Base-by-base conservation (phyloP, 2,888 invertebrate genomes). In the Ichneumon xanthorius region DNA sequence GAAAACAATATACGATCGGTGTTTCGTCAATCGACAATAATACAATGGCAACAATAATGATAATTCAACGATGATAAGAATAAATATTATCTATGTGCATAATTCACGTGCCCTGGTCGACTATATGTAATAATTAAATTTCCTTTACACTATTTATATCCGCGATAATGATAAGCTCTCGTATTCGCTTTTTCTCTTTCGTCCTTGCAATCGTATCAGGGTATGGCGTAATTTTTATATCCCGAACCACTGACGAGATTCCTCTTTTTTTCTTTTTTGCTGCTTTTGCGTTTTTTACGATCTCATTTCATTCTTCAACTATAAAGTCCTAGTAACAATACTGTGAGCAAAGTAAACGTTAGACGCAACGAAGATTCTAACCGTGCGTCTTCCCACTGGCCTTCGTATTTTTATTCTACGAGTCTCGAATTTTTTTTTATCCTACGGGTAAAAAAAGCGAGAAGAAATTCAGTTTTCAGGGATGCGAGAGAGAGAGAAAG, bases 381-480 rank as follows among this genome's bases (percentile, higher is more conserved):
- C 75, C 80, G 73, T 75, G 63, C 55, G 65, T 61, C 45, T 14
- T 61, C 53, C 22, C 45, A 45, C 65, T 80, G 58, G 53, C 30
- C 75, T 71, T 76, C 67, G 30, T 68, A 26, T 58, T 67, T 26
- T 67, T 53, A 81, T 78, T 63, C 85, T 82, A 85, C 70, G 65
- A 79, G 75, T 81, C 45, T 82, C 82, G 63, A 79, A 70, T 82
- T 9, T 61, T 61, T 4, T 63, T 61, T 77, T 85, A 79, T 50
- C 16, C 82, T 85, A 82, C 37, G 78, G 85, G 82, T 85, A 79
- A 76, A 85, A 85, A 85, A 85, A 82, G 84, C 84, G 72, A 80
- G 82, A 79, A 76, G 81, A 82, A 85, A 76, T 80, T 75, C 82
- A 76, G 73, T 68, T 79, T 63, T 33, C 63, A 33, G 68, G 77